Conservation (phyloP, 2,888 invertebrate genomes). For the Priocnemis perturbator region DNA sequence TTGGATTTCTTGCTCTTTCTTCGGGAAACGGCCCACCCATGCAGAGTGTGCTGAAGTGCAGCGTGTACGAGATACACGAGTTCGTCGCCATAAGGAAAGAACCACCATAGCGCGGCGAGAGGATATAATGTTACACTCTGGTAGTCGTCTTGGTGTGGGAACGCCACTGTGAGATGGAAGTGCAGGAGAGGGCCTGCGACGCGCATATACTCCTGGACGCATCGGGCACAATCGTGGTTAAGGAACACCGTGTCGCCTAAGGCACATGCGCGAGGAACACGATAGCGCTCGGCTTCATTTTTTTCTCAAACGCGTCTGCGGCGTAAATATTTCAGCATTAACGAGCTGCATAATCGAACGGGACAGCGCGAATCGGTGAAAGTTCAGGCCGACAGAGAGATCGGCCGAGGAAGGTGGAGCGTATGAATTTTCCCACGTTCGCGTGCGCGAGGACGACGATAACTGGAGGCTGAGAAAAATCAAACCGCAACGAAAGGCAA, state of each 20-base stretch:
- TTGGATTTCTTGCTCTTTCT: slow-evolving; percentile 13
- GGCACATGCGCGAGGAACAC: slow-evolving; percentile 51
- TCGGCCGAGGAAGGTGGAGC: not conserved
- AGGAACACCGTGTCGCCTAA: slow-evolving; percentile 47
- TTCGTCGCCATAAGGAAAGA: slow-evolving; percentile 50
- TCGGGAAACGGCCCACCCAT: slow-evolving; percentile 60
- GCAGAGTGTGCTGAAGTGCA: slow-evolving; percentile 54
- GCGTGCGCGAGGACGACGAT: too few relatives aligned
- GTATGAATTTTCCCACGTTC: not conserved
- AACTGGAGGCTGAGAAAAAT: too few relatives aligned
- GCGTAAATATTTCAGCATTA: slow-evolving; percentile 32
- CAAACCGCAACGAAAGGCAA: too few relatives aligned
- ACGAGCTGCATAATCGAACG: slow-evolving; percentile 19
- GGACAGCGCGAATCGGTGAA: not conserved
- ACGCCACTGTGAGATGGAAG: slow-evolving; percentile 53
- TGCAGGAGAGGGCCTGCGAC: slow-evolving; percentile 47
- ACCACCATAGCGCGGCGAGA: slow-evolving; percentile 51
- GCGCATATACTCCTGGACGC: slow-evolving; percentile 38
- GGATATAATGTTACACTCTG: slow-evolving; percentile 67
- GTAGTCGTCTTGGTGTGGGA: slow-evolving; percentile 63
- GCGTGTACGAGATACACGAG: slow-evolving; percentile 51
- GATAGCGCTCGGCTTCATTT: slow-evolving; percentile 50
- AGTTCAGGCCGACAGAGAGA: not conserved
- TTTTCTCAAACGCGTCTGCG: slow-evolving; percentile 38
- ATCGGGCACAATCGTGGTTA: slow-evolving; percentile 55